phyloP scores from a whole-genome alignment of 53 echinoderm and acorn worm species.

The Holothuria leucospilota region DNA sequence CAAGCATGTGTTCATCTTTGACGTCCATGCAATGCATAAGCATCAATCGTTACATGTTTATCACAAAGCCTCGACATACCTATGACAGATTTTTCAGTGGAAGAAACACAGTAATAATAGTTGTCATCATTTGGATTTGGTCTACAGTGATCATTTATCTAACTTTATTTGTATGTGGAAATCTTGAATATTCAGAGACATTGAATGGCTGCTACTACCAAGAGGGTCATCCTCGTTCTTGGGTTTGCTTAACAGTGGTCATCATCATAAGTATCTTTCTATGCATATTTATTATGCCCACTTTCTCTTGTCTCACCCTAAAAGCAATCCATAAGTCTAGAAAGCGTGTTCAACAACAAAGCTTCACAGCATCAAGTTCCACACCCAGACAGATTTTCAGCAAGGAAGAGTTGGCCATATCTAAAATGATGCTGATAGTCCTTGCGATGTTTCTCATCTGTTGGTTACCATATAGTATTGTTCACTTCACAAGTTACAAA shows the following conservation, averaged over 20 bases:
- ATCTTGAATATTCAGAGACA: constrained; percentile 1
- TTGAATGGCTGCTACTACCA: neutral
- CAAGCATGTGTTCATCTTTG: constrained; percentile 19
- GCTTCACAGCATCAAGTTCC: no score
- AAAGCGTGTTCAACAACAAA: neutral
- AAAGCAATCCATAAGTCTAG: neutral
- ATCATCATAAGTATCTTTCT: constrained; percentile 2
- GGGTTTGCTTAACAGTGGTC: constrained; percentile 3
- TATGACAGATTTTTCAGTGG: neutral
- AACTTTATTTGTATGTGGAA: constrained; percentile 14
- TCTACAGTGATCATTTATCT: neutral
- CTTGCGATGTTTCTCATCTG: constrained; percentile 7
- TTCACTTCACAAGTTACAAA: constrained; percentile 9
- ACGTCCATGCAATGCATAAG: constrained; percentile 28
- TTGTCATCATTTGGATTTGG: neutral
- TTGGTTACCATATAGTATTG: constrained; percentile 18
- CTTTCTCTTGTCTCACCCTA: neutral
- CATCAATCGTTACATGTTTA: constrained; percentile 34
- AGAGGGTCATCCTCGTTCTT: constrained; percentile 15
- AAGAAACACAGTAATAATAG: neutral
- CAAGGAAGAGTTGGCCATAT: constrained; percentile 10
- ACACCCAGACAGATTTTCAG: neutral
- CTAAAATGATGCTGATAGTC: constrained; percentile 17
- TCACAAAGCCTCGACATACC: neutral
- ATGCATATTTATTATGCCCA: constrained; percentile 29